Percentiles rank a stretch among this genome's conserved stretches.
Conservation (phyloP, 2,888 invertebrate genomes). For the Hipparchia semele region DNA sequence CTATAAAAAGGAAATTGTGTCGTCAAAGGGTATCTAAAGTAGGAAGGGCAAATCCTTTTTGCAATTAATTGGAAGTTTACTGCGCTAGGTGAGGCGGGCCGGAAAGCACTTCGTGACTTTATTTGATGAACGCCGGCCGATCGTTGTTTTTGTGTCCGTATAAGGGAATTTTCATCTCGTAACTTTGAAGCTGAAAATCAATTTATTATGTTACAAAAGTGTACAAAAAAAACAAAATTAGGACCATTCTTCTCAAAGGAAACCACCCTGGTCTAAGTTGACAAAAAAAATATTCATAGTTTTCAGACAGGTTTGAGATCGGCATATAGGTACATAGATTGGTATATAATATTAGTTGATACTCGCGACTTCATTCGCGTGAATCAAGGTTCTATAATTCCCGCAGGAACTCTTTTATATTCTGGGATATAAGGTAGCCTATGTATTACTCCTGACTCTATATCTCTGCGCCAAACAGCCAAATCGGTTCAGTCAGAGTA, state of each 20-base stretch:
- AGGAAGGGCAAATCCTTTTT: constrained; percentile 35
- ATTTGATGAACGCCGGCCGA: constrained; percentile 26
- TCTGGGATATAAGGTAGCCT: too few relatives aligned
- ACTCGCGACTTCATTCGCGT: too few relatives aligned
- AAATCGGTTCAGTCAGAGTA: too few relatives aligned
- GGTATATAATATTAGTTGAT: background rate
- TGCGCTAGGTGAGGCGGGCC: constrained; percentile 25
- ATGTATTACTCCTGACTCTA: too few relatives aligned
- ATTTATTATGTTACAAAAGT: background rate
- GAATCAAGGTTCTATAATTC: too few relatives aligned
- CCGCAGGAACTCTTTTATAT: too few relatives aligned
- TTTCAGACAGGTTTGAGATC: background rate
- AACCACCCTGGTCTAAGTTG: too few relatives aligned
- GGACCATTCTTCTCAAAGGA: too few relatives aligned
- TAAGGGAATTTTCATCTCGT: constrained; percentile 10
- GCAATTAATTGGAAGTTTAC: constrained; percentile 37
- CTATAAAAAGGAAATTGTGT: background rate
- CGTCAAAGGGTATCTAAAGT: constrained; percentile 12
- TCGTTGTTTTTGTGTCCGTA: constrained; percentile 12
- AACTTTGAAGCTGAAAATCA: constrained; percentile 13
- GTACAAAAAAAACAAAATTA: too few relatives aligned
- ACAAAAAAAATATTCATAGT: background rate
- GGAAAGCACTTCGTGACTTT: constrained; percentile 23
- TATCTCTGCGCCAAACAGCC: too few relatives aligned
- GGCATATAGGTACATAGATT: background rate